phyloP scores from a whole-genome alignment of 2,113 vertebrate species.

The Tachysurus vachellii region DNA sequence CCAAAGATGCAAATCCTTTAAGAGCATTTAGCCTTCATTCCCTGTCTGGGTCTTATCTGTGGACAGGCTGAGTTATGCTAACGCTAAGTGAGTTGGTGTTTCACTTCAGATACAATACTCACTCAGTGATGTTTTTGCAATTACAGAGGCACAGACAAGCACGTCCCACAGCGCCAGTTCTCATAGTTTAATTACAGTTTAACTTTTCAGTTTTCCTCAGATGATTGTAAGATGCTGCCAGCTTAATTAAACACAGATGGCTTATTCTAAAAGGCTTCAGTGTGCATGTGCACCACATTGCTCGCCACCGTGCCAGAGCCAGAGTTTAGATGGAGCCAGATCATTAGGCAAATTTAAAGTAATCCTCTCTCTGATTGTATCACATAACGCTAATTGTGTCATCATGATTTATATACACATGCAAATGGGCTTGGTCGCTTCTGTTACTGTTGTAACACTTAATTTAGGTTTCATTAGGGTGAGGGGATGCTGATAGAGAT shows the following conservation, averaged over 20 bases:
- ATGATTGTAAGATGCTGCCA: conserved; percentile 75
- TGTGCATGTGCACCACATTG: conserved; percentile 52
- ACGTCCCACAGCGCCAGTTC: conserved; percentile 64
- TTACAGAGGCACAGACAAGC: conserved; percentile 62
- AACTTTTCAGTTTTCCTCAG: conserved; percentile 73
- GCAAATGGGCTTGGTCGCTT: conserved; percentile 53
- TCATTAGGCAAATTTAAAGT: conserved; percentile 63
- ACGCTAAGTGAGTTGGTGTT: conserved; percentile 55
- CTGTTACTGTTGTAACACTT: conserved; percentile 58
- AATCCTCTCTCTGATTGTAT: conserved; percentile 67
- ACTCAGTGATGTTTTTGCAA: conserved; percentile 71
- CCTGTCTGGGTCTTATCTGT: conserved; percentile 7
- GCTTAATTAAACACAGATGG: conserved; percentile 79
- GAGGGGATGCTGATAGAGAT: conserved; percentile 50
- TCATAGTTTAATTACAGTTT: conserved; percentile 76
- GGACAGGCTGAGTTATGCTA: conserved; percentile 35
- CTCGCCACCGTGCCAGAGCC: conserved; percentile 64
- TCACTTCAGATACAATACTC: conserved; percentile 64
- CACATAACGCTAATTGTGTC: conserved; percentile 64
- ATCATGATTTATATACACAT: conserved; percentile 65
- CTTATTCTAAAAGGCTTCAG: conserved; percentile 59
- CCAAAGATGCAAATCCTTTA: conserved; percentile 14
- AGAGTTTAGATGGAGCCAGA: conserved; percentile 64
- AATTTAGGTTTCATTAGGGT: conserved; percentile 55
- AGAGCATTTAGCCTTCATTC: conserved; percentile 2